These are phyloP conservation scores for Drosophila birchii DNA, from an alignment of 2,888 invertebrate species.

Conservation along the genomic window DNA sequence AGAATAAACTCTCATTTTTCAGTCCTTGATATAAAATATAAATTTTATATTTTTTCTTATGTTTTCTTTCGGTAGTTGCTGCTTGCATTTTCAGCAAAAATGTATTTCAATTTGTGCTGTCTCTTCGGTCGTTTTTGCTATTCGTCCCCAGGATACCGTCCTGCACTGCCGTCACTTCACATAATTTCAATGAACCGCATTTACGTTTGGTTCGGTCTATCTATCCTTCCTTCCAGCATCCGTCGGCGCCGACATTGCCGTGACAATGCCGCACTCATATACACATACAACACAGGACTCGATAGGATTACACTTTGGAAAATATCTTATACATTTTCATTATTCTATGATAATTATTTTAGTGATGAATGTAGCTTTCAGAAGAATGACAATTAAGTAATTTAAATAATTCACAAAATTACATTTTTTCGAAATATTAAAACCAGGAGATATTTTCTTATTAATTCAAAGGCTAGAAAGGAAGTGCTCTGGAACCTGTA, in stretches of 20 bases:
- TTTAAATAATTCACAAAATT: no score
- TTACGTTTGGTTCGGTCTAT: slow-evolving; percentile 57
- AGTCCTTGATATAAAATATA: neutral
- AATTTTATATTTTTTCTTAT: neutral
- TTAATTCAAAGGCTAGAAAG: neutral
- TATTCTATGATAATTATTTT: no score
- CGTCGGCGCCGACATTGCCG: slow-evolving; percentile 50
- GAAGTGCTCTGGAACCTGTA: neutral
- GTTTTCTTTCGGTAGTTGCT: neutral
- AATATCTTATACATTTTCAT: neutral
- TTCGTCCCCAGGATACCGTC: neutral
- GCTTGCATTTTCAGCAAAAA: slow-evolving; percentile 25
- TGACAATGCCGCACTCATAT: slow-evolving; percentile 55
- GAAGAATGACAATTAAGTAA: no score
- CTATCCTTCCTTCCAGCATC: slow-evolving; percentile 16
- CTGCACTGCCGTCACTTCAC: slow-evolving; percentile 43
- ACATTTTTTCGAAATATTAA: neutral
- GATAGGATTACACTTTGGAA: slow-evolving; percentile 13
- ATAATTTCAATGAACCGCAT: slow-evolving; percentile 75
- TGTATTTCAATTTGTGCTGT: slow-evolving; percentile 9
- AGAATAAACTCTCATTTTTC: neutral
- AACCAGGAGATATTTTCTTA: no score
- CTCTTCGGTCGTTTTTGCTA: neutral
- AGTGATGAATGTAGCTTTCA: no score
- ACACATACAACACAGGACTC: slow-evolving; percentile 9